phyloP scores from a whole-genome alignment of 2,113 vertebrate genomes.

The Emydura subglobosa region DNA sequence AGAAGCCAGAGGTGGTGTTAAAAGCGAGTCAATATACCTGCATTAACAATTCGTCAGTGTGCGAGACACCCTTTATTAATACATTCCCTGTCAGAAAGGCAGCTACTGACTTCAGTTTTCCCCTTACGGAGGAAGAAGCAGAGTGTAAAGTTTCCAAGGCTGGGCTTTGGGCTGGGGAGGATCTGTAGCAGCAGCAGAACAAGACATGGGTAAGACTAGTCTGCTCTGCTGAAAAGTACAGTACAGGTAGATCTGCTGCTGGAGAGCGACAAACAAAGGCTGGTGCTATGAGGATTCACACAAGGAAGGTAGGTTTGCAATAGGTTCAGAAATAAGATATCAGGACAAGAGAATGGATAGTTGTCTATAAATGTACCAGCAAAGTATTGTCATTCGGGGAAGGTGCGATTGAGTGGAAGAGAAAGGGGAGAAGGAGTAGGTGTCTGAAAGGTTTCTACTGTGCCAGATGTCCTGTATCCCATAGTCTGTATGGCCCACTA shows the following conservation, averaged over 20 bases:
- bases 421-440: too few species aligned
- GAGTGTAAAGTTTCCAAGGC: neutral
- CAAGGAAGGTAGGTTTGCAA: neutral
- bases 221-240: neutral
- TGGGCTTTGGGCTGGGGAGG: neutral
- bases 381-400: neutral
- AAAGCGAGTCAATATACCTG: slow-evolving; percentile 65
- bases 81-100: neutral
- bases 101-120: neutral
- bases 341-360: neutral
- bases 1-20: slow-evolving; percentile 72
- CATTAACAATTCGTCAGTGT: slow-evolving; percentile 30
- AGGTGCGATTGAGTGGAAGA: neutral
- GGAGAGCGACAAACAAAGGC: too few species aligned
- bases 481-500: neutral
- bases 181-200: neutral
- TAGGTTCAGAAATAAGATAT: neutral
- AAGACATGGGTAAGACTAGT: neutral
- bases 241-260: neutral
- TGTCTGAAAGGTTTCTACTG: neutral
- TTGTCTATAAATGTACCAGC: neutral
- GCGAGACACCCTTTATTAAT: neutral
- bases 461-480: neutral
- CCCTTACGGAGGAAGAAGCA: neutral
- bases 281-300: neutral